phyloP scores from a whole-genome alignment of 1,140 invertebrate species.

The Platyscapa corneri region DNA sequence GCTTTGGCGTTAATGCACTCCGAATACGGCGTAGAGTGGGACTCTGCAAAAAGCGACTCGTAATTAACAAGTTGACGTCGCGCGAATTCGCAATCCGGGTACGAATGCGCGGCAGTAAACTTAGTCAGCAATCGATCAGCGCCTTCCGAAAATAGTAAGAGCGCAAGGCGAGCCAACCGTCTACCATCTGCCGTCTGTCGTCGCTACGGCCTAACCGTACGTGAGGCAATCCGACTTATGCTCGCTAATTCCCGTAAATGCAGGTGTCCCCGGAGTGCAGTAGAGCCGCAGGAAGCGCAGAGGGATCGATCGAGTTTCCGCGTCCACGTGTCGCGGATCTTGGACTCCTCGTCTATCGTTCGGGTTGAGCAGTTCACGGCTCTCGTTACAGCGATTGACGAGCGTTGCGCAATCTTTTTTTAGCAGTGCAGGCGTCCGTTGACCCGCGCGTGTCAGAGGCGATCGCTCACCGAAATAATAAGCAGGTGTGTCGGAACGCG shows the following conservation, averaged over 20 bases:
- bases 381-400: too few relatives aligned
- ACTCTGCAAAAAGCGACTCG: too few relatives aligned
- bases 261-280: neutral
- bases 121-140: neutral
- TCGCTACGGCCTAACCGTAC: neutral
- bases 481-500: conserved; percentile 9
- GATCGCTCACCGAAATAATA: conserved; percentile 25
- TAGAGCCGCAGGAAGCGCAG: neutral
- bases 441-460: too few relatives aligned
- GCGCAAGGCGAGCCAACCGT: neutral
- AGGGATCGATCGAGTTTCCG: neutral
- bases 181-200: too few relatives aligned
- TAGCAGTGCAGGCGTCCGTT: too few relatives aligned
- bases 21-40: neutral
- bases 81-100: neutral
- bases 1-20: neutral
- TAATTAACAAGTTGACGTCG: neutral
- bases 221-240: neutral
- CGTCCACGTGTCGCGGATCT: neutral
- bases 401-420: too few relatives aligned
- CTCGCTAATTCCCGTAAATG: conserved; percentile 2
- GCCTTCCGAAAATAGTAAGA: neutral
- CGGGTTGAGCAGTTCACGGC: too few relatives aligned
- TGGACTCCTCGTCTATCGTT: neutral
- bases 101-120: neutral